Conservation (phyloP, 2,797 vertebrate species). For the Muraenolepis orangiensis region DNA sequence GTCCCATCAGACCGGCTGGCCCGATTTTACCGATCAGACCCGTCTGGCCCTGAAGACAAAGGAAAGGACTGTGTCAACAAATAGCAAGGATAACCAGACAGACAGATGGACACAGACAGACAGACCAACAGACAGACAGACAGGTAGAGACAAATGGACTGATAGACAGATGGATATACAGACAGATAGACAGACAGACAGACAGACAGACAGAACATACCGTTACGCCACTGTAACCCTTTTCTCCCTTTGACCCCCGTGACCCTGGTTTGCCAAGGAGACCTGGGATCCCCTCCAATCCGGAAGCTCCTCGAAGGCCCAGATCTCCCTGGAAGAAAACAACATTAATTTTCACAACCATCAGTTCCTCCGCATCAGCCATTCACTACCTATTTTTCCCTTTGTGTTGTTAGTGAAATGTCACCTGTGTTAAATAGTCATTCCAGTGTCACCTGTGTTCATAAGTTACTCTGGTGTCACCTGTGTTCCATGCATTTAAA, state of each 20-base stretch:
- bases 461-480: no score
- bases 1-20: conserved; percentile 58
- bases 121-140: neutral
- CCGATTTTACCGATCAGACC: conserved; percentile 61
- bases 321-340: conserved; percentile 62
- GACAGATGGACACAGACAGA: neutral
- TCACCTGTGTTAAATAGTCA: no score
- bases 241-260: conserved; percentile 74
- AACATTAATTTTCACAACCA: no score
- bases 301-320: conserved; percentile 66
- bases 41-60: conserved; percentile 54
- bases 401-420: no score
- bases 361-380: no score
- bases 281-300: conserved; percentile 63
- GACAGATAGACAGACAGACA: neutral
- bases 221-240: conserved; percentile 71
- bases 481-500: no score
- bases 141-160: no score
- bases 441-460: no score
- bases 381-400: no score
- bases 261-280: conserved; percentile 57
- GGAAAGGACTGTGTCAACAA: neutral
- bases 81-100: neutral
- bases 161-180: conserved; percentile 27
- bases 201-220: conserved; percentile 51